These are phyloP conservation scores for Aythya baeri DNA, from an alignment of 2,113 vertebrate genomes.

Conservation along the genomic window DNA sequence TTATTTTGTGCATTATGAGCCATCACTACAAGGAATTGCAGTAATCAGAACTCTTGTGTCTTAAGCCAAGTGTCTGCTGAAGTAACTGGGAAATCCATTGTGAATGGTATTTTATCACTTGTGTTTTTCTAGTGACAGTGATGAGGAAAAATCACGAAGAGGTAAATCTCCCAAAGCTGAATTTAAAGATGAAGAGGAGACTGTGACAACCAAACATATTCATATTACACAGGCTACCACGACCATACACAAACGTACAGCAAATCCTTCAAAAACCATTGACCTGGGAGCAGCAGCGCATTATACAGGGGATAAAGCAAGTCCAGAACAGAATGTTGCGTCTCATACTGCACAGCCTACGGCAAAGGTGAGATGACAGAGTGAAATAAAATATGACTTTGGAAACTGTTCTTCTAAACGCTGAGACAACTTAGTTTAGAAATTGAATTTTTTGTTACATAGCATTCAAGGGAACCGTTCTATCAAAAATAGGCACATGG, in stretches of 20 bases:
- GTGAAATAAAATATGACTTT: background rate
- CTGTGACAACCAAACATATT: constrained; percentile 92
- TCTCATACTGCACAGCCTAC: constrained; percentile 70
- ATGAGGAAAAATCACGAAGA: constrained; percentile 87
- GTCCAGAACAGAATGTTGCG: constrained; percentile 78
- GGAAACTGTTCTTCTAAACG: background rate
- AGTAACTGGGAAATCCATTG: background rate
- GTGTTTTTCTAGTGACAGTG: constrained; percentile 85
- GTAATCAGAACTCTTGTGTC: background rate
- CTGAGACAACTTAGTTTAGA: background rate
- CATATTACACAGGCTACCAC: constrained; percentile 93
- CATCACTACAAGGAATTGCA: background rate
- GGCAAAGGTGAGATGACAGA: constrained; percentile 80
- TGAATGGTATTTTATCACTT: constrained; percentile 48
- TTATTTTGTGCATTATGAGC: background rate
- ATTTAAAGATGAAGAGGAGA: constrained; percentile 97
- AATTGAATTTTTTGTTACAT: background rate
- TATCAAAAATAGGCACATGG: background rate
- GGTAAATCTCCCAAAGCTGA: constrained; percentile 85
- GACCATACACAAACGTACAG: constrained; percentile 88
- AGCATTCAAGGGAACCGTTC: background rate
- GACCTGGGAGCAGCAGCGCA: constrained; percentile 94
- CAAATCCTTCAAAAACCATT: constrained; percentile 92
- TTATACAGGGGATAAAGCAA: constrained; percentile 90
- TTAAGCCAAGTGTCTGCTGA: background rate